Evolutionary conservation across 2,797 vertebrate genomes (phyloP), one percentile per base, ranked within the genome.

Genomic region (Silurus aristotelis): DNA sequence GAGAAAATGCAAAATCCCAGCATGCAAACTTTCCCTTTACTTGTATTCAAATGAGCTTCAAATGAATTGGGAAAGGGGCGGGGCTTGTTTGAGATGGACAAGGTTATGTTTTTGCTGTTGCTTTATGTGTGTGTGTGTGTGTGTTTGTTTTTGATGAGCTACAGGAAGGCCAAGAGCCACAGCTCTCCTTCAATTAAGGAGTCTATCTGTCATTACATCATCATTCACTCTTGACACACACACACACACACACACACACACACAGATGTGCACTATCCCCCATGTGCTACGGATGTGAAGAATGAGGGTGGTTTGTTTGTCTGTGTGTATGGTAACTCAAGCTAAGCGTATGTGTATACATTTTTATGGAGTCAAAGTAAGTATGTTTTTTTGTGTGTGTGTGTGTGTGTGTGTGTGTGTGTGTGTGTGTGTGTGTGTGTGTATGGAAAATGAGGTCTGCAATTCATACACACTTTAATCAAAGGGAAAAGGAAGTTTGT

Each of bases 191-290:
- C 13, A 73, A 25, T 55, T 48, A 73, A 52, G 43, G 13, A 22
- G 27, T 6, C 48, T 55, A 20, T 52, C 48, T 55, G 48, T 55
- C 71, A 73, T 73, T 73, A 15, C 71, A 70, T 87, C 82, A 86
- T 86, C 75, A 87, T 27, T 80, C 68, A 63, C 38, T 48, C n/a
- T 58, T 84, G 79, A 76, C 25, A 61, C 73, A 75, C 70, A 43
- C 80, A 73, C 25, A 66, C 52, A 27, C 73, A 87, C 48, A 58
- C 80, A 73, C 67, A 56, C 60, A 79, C 12, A 68, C 31, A 46
- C 14, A 68, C 25, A 66, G 43, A 25, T 46, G 25, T 20, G 43
- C 12, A 1, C 66, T 67, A 31, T 67, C 25, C 17, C 68, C 38
- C 38, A 70, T 20, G 27, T 38, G 15, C 27, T 68, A 6, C 5